Evolutionary conservation across 1,140 invertebrate genomes (phyloP), one percentile per base, ranked within the genome.

Genomic region (Drosophila elegans): DNA sequence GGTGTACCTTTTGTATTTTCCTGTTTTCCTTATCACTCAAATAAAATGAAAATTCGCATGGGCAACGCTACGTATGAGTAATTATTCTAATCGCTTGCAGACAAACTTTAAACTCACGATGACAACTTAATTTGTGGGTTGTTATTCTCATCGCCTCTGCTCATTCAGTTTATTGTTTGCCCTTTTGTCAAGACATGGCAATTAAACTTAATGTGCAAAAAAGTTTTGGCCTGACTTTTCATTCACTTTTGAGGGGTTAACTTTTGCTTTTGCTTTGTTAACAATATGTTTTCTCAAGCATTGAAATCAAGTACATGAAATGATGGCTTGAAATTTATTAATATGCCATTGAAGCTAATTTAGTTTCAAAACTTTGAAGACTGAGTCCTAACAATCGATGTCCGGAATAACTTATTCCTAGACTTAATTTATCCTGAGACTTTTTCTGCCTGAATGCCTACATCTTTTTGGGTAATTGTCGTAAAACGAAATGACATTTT

Each of bases 161-260:
- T 4, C 9, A 25, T 48, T 56, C n/a, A 16, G 39, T 21, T 72
- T 38, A 51, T 71, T 57, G 51, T 44, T 71, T 51, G 44, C 11
- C 25, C 34, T 48, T 36, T 69, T 46, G 42, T n/a, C 27, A 62
- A 34, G 59, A 27, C 57, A 73, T 69, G 74, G 62, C 83, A 86
- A 86, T 86, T 86, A 83, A 86, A 82, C 64, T 86, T 82, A 76
- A 86, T 86, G 83, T 62, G 45, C 61, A 44, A 46, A 68, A 63
- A 86, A 88, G 56, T 88, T 86, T 86, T 73, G 38, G 59, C 62
- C 67, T 71, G 61, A 57, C 27, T 6, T 60, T 66, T 45, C 13
- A 13, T 29, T 67, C 54, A 34, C 27, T 55, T 39, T 69, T 39
- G 49, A 34, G 10, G 11, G 16, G 39, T 48, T n/a, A n/a, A n/a